Conservation (phyloP, 2,888 invertebrate genomes). For the Tachystola acroxantha region DNA sequence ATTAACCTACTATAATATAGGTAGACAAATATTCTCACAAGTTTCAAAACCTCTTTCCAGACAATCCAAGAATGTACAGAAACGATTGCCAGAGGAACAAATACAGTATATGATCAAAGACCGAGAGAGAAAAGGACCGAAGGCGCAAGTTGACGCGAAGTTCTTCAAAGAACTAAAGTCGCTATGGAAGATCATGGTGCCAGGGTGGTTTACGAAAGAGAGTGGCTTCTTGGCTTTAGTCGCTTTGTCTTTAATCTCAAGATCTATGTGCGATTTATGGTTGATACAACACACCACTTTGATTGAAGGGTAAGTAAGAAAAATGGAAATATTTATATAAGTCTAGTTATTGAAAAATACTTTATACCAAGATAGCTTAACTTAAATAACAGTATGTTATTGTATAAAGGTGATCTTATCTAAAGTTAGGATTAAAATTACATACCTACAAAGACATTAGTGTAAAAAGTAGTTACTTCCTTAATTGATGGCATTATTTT, state of each 20-base stretch:
- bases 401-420: too few species aligned
- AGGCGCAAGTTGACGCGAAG: slow-evolving; percentile 86
- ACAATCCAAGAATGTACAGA: slow-evolving; percentile 4
- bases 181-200: slow-evolving; percentile 87
- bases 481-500: too few species aligned
- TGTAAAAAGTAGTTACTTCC: too few species aligned
- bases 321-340: too few species aligned
- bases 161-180: slow-evolving; percentile 84
- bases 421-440: too few species aligned
- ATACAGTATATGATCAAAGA: slow-evolving; percentile 89
- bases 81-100: slow-evolving; percentile 79
- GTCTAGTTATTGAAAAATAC: too few species aligned
- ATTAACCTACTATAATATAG: too few species aligned
- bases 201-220: slow-evolving; percentile 88
- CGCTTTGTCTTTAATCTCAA: slow-evolving; percentile 88
- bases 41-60: neutral
- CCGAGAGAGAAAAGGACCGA: slow-evolving; percentile 77
- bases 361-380: too few species aligned
- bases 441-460: too few species aligned
- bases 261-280: slow-evolving; percentile 98
- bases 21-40: too few species aligned
- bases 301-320: slow-evolving; percentile 87
- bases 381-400: too few species aligned
- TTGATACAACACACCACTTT: slow-evolving; percentile 96
- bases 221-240: slow-evolving; percentile 84